Evolutionary conservation across 2,797 vertebrate genomes (phyloP).

Genomic region (Microctenopoma lineatum): DNA sequence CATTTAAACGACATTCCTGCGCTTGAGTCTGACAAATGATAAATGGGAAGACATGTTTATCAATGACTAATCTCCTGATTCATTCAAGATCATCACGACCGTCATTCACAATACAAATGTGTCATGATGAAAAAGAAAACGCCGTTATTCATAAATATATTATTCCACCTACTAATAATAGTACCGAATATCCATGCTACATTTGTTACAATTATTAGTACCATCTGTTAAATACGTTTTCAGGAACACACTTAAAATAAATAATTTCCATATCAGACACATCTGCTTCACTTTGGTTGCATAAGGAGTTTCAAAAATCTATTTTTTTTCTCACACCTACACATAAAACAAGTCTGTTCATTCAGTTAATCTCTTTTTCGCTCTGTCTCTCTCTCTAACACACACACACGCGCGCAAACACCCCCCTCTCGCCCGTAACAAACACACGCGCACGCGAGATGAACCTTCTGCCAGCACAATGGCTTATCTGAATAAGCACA

Average conservation of each 20-base stretch:
- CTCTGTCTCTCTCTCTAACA: slow-evolving; percentile 4
- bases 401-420: slow-evolving; percentile 22
- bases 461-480: slow-evolving; percentile 54
- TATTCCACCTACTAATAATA: slow-evolving; percentile 25
- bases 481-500: slow-evolving; percentile 72
- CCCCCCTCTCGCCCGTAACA: slow-evolving; percentile 22
- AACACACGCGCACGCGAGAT: slow-evolving; percentile 39
- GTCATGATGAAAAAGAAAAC: slow-evolving; percentile 31
- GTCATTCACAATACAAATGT: slow-evolving; percentile 46
- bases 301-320: slow-evolving; percentile 52
- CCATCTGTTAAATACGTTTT: slow-evolving; percentile 61
- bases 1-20: slow-evolving; percentile 50
- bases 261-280: slow-evolving; percentile 64
- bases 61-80: slow-evolving; percentile 23
- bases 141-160: slow-evolving; percentile 38
- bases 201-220: slow-evolving; percentile 50
- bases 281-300: slow-evolving; percentile 74
- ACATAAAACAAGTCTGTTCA: slow-evolving; percentile 46
- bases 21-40: slow-evolving; percentile 30
- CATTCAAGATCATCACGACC: slow-evolving; percentile 11
- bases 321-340: slow-evolving; percentile 45
- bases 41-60: slow-evolving; percentile 40
- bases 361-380: slow-evolving; percentile 37
- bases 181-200: slow-evolving; percentile 54
- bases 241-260: slow-evolving; percentile 66